A percentile compares a stretch with the other conserved stretches of the same genome.
These are phyloP conservation scores for Abscondita cerata DNA, from an alignment of 2,888 invertebrate genomes.

Conservation along the genomic window DNA sequence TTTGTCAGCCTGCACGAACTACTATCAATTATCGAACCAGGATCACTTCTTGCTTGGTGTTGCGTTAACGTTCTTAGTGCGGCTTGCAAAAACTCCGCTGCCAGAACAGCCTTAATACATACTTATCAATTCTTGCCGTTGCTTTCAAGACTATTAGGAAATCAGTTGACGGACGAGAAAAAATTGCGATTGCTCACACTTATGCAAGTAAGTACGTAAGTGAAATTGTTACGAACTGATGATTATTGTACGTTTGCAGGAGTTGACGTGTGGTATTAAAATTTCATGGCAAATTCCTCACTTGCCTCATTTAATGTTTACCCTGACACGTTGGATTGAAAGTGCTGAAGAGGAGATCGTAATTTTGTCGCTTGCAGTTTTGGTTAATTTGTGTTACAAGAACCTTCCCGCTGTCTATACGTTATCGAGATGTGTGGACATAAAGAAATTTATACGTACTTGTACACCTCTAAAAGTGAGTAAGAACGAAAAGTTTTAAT, in stretches of 20 bases:
- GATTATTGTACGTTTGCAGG: conserved; percentile 58
- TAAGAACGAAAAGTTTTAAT: too few relatives aligned
- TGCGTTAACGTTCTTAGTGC: conserved; percentile 70
- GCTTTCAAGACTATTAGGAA: conserved; percentile 66
- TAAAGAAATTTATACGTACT: conserved; percentile 70
- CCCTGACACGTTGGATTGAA: conserved; percentile 70
- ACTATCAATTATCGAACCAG: conserved; percentile 64
- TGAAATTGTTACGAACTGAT: too few relatives aligned
- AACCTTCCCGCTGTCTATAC: conserved; percentile 78
- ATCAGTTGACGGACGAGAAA: conserved; percentile 68
- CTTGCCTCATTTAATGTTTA: conserved; percentile 70
- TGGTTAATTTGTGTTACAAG: conserved; percentile 81
- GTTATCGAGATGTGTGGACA: conserved; percentile 74
- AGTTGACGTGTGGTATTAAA: conserved; percentile 79
- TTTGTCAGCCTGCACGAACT: conserved; percentile 72
- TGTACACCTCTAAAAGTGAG: conserved; percentile 67
- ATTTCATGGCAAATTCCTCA: conserved; percentile 84
- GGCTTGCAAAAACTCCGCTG: conserved; percentile 68
- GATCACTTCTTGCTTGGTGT: conserved; percentile 69
- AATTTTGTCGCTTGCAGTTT: conserved; percentile 68
- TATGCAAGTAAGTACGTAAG: conserved; percentile 66
- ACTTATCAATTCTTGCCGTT: conserved; percentile 76
- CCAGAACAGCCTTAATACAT: conserved; percentile 69
- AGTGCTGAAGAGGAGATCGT: conserved; percentile 62
- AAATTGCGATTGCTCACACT: conserved; percentile 68